These are phyloP conservation scores for Hylia prasina DNA, from an alignment of 2,113 vertebrate genomes.

Conservation along the genomic window DNA sequence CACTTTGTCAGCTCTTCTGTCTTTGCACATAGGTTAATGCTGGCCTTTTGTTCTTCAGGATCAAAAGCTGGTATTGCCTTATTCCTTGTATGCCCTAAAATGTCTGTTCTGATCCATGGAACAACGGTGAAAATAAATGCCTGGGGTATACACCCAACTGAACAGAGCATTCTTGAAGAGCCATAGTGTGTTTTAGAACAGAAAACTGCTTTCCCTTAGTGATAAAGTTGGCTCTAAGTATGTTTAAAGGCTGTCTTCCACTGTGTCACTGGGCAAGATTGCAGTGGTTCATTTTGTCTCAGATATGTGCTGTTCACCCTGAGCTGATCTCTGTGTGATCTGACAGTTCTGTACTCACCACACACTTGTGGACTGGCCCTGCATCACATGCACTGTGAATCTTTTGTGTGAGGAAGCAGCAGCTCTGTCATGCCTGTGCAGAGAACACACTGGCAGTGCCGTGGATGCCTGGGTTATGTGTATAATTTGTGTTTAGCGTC, in stretches of 20 bases:
- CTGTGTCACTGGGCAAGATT: neutral
- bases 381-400: neutral
- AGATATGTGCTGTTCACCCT: neutral
- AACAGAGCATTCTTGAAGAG: neutral
- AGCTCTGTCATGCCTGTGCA: rapidly evolving
- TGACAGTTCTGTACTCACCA: neutral
- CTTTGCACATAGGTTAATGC: constrained; percentile 37
- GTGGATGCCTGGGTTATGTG: neutral
- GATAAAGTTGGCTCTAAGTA: neutral
- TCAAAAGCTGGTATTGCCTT: neutral
- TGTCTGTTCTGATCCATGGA: neutral
- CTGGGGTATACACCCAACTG: neutral
- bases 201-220: neutral
- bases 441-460: neutral
- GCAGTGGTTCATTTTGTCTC: neutral
- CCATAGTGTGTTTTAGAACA: neutral
- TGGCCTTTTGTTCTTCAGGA: constrained; percentile 15
- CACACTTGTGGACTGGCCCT: neutral
- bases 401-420: neutral
- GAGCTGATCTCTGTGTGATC: neutral
- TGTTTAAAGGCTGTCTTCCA: neutral
- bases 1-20: neutral
- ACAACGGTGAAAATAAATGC: neutral
- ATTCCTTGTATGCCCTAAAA: neutral
- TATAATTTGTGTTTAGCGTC: neutral